Evolutionary conservation across 2,888 invertebrate species (phyloP).

Genomic region (Asteroscopus sphinx): DNA sequence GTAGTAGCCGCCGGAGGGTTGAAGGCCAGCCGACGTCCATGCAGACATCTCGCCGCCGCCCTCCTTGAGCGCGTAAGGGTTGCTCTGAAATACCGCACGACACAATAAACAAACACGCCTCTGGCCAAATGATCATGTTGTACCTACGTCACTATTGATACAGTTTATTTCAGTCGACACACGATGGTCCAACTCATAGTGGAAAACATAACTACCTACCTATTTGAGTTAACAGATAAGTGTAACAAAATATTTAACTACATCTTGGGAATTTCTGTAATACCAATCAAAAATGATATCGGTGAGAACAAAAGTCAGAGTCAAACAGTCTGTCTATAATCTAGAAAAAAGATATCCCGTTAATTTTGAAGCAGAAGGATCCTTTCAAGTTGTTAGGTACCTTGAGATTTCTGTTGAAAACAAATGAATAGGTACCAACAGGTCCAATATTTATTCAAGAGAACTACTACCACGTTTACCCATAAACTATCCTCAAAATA

Average conservation of each 20-base stretch:
- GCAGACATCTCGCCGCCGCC: conserved; percentile 96
- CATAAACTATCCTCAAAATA: background rate
- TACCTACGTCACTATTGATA: conserved; percentile 40
- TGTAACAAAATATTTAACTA: background rate
- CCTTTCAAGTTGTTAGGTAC: no score
- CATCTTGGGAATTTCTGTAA: no score
- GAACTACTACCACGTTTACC: no score
- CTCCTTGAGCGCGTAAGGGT: conserved; percentile 96
- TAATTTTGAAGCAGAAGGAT: no score
- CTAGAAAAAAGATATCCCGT: no score
- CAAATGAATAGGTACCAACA: no score
- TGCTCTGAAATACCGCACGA: conserved; percentile 92
- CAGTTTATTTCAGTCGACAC: conserved; percentile 49
- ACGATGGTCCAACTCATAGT: conserved; percentile 11
- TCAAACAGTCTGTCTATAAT: no score
- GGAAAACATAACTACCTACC: background rate
- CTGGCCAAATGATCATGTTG: conserved; percentile 38
- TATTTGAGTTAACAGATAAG: background rate
- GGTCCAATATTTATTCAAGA: no score
- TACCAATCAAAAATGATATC: no score
- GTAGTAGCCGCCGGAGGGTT: conserved; percentile 97
- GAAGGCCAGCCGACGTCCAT: conserved; percentile 97
- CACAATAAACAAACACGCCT: conserved; percentile 69
- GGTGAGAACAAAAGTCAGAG: no score
- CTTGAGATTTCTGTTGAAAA: no score